A percentile compares a stretch with the other conserved stretches of the same genome.
phyloP scores from a whole-genome alignment of 2,888 invertebrate species.

The Hydraecia micacea region DNA sequence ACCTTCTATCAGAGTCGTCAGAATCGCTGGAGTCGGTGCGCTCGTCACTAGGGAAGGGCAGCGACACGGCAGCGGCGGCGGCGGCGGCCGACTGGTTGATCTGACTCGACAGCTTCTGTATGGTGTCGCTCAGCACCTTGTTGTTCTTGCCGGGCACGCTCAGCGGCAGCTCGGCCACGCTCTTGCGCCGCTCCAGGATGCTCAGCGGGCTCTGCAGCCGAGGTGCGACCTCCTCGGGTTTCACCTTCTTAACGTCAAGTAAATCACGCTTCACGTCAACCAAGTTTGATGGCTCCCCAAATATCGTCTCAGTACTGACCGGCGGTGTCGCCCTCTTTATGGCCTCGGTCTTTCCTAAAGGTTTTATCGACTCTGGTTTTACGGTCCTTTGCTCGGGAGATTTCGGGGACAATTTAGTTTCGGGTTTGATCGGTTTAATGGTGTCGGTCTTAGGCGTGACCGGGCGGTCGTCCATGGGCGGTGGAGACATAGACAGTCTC shows the following conservation, averaged over 20 bases:
- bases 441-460: constrained; percentile 80
- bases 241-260: constrained; percentile 81
- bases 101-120: constrained; percentile 91
- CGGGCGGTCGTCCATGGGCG: constrained; percentile 79
- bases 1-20: constrained; percentile 87
- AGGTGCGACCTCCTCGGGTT: constrained; percentile 80
- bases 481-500: constrained; percentile 87
- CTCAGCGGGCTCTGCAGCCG: constrained; percentile 83
- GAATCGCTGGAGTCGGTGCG: constrained; percentile 87
- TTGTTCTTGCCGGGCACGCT: constrained; percentile 88
- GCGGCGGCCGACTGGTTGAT: constrained; percentile 85
- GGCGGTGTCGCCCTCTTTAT: constrained; percentile 76
- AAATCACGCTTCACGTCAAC: constrained; percentile 80
- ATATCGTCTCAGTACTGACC: constrained; percentile 79
- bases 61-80: constrained; percentile 79
- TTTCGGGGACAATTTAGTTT: constrained; percentile 72
- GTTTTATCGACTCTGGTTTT: constrained; percentile 73
- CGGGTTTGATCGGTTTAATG: constrained; percentile 72
- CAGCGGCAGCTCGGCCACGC: constrained; percentile 84
- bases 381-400: constrained; percentile 72
- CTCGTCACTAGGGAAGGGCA: constrained; percentile 81
- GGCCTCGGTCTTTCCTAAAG: constrained; percentile 74
- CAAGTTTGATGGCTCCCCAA: constrained; percentile 84
- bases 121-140: constrained; percentile 91
- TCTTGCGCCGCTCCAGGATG: constrained; percentile 84